phyloP scores from a whole-genome alignment of 2,113 vertebrate genomes.

The Zonotrichia leucophrys region DNA sequence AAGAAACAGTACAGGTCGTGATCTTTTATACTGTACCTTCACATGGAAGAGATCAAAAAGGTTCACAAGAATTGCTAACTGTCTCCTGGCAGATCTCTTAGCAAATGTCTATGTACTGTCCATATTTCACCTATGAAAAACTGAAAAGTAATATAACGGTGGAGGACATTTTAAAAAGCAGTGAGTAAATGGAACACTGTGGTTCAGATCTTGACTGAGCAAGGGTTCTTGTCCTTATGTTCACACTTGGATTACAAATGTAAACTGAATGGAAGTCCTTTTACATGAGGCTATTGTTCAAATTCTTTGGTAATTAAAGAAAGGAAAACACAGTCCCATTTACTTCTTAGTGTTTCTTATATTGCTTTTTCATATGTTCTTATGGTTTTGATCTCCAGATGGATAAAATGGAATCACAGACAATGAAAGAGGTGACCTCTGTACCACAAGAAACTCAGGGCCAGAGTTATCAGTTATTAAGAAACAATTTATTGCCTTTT shows the following conservation, averaged over 20 bases:
- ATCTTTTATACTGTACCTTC: background rate
- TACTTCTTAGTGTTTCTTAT: background rate
- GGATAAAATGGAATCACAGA: background rate
- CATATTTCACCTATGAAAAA: background rate
- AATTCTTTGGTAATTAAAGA: background rate
- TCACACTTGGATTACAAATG: background rate
- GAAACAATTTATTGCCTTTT: background rate
- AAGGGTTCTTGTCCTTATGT: background rate
- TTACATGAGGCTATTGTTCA: background rate
- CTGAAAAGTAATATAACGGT: background rate
- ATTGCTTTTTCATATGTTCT: background rate
- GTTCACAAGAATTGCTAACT: background rate
- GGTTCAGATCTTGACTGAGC: background rate
- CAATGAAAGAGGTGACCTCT: background rate
- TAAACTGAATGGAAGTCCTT: background rate
- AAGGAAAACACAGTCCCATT: background rate
- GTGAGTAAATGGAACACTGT: background rate
- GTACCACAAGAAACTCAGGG: background rate
- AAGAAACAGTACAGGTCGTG: background rate
- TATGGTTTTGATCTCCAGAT: background rate
- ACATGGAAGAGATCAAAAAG: background rate
- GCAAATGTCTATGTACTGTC: background rate
- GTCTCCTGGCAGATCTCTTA: background rate
- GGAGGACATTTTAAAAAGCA: background rate
- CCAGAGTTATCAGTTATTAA: background rate